Conservation (phyloP, 2,113 vertebrate genomes). For the Tragelaphus strepsiceros region DNA sequence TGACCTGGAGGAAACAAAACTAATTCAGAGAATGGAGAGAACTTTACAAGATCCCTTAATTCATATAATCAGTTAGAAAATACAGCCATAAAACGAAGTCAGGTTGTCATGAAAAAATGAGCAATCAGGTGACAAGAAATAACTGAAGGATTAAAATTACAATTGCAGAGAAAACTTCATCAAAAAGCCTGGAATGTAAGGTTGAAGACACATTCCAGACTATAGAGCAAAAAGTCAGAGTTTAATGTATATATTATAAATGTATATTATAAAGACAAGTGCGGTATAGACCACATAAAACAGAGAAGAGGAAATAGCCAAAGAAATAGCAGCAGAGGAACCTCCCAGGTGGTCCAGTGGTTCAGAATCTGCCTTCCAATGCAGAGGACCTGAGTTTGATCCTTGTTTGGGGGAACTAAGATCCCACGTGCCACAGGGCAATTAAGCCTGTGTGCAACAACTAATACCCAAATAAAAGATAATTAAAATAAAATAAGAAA, state of each 20-base stretch:
- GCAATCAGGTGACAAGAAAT: background rate
- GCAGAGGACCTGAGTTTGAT: background rate
- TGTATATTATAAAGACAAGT: background rate
- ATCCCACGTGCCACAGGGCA: background rate
- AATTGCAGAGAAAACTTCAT: background rate
- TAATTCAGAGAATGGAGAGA: conserved; percentile 15
- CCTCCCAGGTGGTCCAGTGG: background rate
- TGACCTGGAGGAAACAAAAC: conserved; percentile 34
- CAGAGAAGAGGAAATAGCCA: background rate
- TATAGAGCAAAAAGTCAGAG: background rate
- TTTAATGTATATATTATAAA: background rate
- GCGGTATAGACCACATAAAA: background rate
- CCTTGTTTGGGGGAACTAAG: background rate
- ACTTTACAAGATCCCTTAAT: background rate
- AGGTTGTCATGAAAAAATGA: background rate
- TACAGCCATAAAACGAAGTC: background rate
- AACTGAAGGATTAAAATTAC: background rate
- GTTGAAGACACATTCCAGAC: background rate
- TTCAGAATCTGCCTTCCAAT: background rate
- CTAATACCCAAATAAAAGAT: background rate
- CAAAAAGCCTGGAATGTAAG: background rate
- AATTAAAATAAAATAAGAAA: background rate
- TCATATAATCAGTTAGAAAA: conserved; percentile 8
- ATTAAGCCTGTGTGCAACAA: background rate
- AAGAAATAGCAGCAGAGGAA: background rate